Percentiles rank a stretch among this genome's conserved stretches.
These are phyloP conservation scores for Coleophora deauratella DNA, from an alignment of 2,888 invertebrate genomes.

Conservation along the genomic window DNA sequence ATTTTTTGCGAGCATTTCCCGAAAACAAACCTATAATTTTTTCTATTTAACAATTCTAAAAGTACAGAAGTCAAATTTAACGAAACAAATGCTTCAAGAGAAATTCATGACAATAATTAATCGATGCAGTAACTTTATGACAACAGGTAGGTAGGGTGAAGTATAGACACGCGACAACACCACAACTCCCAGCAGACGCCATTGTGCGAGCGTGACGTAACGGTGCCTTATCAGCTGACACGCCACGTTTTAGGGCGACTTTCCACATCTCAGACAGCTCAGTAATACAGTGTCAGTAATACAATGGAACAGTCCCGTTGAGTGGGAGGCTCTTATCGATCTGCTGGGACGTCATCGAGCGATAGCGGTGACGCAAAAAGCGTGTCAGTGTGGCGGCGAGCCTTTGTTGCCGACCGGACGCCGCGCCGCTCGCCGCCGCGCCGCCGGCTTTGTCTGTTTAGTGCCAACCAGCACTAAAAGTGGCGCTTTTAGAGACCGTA, in stretches of 20 bases:
- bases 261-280: slow-evolving; percentile 66
- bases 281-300: slow-evolving; percentile 62
- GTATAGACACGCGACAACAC: background rate
- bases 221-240: slow-evolving; percentile 32
- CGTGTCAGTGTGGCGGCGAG: slow-evolving; percentile 70
- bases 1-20: too few relatives aligned
- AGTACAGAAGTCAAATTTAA: too few relatives aligned
- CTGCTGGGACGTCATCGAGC: slow-evolving; percentile 70
- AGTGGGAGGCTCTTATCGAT: slow-evolving; percentile 71
- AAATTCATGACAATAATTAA: background rate
- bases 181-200: background rate
- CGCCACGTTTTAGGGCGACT: slow-evolving; percentile 54
- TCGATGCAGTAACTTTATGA: background rate
- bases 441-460: slow-evolving; percentile 66
- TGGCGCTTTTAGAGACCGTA: slow-evolving; percentile 54
- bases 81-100: too few relatives aligned
- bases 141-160: background rate
- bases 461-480: slow-evolving; percentile 52
- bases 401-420: slow-evolving; percentile 68
- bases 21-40: too few relatives aligned
- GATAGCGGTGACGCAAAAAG: slow-evolving; percentile 71
- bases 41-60: too few relatives aligned
- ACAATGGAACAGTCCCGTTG: slow-evolving; percentile 68
- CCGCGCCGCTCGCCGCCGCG: slow-evolving; percentile 53
- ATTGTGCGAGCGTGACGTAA: slow-evolving; percentile 23